Base-by-base conservation (phyloP, 2,113 vertebrate species). In the Epinephelus cyanopodus region DNA sequence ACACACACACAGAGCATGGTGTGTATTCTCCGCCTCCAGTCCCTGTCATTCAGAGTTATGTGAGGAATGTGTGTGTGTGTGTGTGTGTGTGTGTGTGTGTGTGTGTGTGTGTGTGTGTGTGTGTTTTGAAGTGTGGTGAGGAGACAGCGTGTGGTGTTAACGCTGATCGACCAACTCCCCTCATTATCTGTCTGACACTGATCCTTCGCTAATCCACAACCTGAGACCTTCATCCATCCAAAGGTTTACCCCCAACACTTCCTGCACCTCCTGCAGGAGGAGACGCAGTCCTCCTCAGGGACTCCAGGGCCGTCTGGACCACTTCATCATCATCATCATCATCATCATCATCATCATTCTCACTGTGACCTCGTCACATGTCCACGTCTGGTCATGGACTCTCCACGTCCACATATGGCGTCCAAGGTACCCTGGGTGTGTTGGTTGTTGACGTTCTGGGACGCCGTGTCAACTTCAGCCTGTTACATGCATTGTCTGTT, bases 51-150 rank as follows among this genome's bases (percentile, higher is more conserved):
- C 70, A 63, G 33, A 77, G 74, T 21, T 61, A 89, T 89, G 87
- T 72, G 56, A 78, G 68, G 87, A 76, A 73, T 84, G 85, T 81
- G 77, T 86, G 83, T 76, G 39, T 61, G 13, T 71, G 74, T 82
- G n/a, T 84, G 85, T 81, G 77, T 86, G 83, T 84, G 85, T 81
- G 77, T 86, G 83, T 84, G 85, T 81, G 77, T 86, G 83, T 84
- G 85, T 81, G 77, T 86, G 83, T 84, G 85, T 81, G 77, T 86
- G 83, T 84, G 85, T 81, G 77, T 86, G 83, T 76, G 39, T 61
- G 13, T 71, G 74, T 82, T 54, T 77, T 54, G 54, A 1, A n/a
- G 66, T 68, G 54, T 39, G 25, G 42, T 45, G 42, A 45, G 42
- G 9, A 45, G 42, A 45, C 42, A 10, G 42, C 0, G 66, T 64